Evolutionary conservation across 2,113 vertebrate genomes (phyloP), one percentile per base, ranked within the genome.

Genomic region (Pterophyllum scalare): DNA sequence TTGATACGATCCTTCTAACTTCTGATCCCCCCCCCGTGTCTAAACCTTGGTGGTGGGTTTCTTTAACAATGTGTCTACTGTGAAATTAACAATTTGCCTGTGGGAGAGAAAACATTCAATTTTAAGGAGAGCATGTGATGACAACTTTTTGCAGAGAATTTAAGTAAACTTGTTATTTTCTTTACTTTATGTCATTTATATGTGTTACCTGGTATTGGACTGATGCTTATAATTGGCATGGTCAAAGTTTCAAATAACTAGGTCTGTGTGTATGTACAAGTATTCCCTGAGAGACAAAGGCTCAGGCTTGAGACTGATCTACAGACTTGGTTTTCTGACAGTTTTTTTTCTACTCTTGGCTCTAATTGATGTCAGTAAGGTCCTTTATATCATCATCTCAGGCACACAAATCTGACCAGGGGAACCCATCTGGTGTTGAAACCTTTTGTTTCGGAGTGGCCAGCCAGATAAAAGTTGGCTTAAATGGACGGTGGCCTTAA

Each of bases 1-100:
- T 87, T 86, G 7, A 83, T 77, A 74, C 1, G 19, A 54, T 79
- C 57, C 59, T 49, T 33, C 35, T 85, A 79, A 81, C 54, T 40
- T 10, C 19, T 7, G 26, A 19, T n/a, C n/a, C 43, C 65, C 3
- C 24, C 49, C 52, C 24, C 52, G 24, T 70, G 65, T 13, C 65
- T 20, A 54, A 59, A 7, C 49, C 15, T 7, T n/a, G 1, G 56
- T 6, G 20, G 14, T 12, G 6, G 15, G 20, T 64, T 77, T 75
- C 24, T 79, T 75, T 67, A 24, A 58, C 60, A 59, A 77, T 31
- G 38, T 24, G 49, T 20, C 62, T 8, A 1, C 62, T 60, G 43
- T n/a, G 72, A 5, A 60, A 54, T 65, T 59, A 81, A 60, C 75
- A 43, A 24, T 58, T n/a, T 28, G 54, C 78, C 60, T 22, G 61